phyloP scores from a whole-genome alignment of 2,797 vertebrate species.

The Lagocephalus sceleratus region DNA sequence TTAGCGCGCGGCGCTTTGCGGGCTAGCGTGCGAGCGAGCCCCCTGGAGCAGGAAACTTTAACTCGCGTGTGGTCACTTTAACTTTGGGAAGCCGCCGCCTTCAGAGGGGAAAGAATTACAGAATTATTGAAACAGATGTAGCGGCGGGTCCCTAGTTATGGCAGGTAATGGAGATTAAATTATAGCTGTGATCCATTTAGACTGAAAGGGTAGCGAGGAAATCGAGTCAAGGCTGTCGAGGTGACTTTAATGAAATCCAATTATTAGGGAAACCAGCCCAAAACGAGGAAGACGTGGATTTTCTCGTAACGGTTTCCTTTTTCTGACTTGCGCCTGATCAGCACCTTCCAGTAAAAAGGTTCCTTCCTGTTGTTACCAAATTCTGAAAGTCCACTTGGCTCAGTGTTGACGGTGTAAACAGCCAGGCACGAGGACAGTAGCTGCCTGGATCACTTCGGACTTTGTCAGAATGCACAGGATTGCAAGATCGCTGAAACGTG shows the following conservation, averaged over 20 bases:
- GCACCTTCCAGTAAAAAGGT: slow-evolving; percentile 38
- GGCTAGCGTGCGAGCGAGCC: slow-evolving; percentile 59
- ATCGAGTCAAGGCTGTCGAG: slow-evolving; percentile 24
- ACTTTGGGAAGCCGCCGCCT: slow-evolving; percentile 65
- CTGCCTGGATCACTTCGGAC: slow-evolving; percentile 37
- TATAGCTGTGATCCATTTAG: slow-evolving; percentile 54
- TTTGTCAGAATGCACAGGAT: slow-evolving; percentile 42
- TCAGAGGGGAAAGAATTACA: slow-evolving; percentile 64
- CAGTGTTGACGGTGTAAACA: slow-evolving; percentile 56
- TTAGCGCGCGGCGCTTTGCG: slow-evolving; percentile 56
- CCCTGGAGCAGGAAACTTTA: slow-evolving; percentile 70
- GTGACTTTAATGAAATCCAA: slow-evolving; percentile 51
- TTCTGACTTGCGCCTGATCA: slow-evolving; percentile 4
- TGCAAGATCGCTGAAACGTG: slow-evolving; percentile 18
- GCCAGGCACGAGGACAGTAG: slow-evolving; percentile 12
- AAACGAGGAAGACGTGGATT: slow-evolving; percentile 14
- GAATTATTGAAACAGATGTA: slow-evolving; percentile 74
- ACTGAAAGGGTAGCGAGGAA: slow-evolving; percentile 46
- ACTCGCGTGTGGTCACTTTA: slow-evolving; percentile 72
- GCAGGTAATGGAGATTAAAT: slow-evolving; percentile 66
- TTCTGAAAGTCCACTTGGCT: slow-evolving; percentile 17
- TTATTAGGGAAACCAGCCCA: slow-evolving; percentile 39
- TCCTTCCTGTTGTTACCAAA: slow-evolving; percentile 37
- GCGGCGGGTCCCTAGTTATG: slow-evolving; percentile 58
- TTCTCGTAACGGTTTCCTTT: slow-evolving; percentile 4